Percentiles rank a stretch among this genome's conserved stretches.
phyloP scores from a whole-genome alignment of 2,113 vertebrate genomes.

The Phylloscopus whistleri region DNA sequence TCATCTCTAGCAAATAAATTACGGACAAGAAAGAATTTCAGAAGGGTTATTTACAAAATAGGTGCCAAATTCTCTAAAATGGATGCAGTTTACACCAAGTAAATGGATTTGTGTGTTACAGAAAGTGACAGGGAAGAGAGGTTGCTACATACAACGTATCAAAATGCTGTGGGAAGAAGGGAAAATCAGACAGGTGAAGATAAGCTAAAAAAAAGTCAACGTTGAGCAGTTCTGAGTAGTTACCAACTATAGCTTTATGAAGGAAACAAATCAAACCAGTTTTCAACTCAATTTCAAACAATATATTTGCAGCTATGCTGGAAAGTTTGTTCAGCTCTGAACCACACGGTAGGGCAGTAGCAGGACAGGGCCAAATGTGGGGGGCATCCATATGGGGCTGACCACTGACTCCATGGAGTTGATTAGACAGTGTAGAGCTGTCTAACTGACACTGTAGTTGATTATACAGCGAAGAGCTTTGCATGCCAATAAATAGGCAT shows the following conservation, averaged over 20 bases:
- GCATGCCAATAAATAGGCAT: neutral
- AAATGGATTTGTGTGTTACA: neutral
- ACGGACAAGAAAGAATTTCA: neutral
- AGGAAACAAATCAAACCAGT: neutral
- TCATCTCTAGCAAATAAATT: neutral
- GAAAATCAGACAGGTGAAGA: neutral
- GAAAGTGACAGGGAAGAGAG: neutral
- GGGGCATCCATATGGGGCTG: neutral
- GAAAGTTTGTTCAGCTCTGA: neutral
- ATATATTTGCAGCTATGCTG: neutral
- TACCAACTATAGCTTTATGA: neutral
- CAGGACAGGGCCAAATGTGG: neutral
- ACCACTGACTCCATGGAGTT: neutral
- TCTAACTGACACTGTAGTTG: no score
- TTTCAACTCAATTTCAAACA: no score
- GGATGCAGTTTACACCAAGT: neutral
- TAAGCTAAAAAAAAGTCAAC: neutral
- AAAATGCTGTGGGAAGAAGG: neutral
- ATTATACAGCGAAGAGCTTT: neutral
- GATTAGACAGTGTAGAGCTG: no score
- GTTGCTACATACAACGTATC: neutral
- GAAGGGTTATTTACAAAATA: neutral
- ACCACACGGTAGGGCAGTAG: accelerated
- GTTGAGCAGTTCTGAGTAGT: neutral
- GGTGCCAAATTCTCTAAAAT: neutral